These are phyloP conservation scores for Eidolon dupreanum DNA, from an alignment of 2,797 vertebrate genomes.

Conservation along the genomic window DNA sequence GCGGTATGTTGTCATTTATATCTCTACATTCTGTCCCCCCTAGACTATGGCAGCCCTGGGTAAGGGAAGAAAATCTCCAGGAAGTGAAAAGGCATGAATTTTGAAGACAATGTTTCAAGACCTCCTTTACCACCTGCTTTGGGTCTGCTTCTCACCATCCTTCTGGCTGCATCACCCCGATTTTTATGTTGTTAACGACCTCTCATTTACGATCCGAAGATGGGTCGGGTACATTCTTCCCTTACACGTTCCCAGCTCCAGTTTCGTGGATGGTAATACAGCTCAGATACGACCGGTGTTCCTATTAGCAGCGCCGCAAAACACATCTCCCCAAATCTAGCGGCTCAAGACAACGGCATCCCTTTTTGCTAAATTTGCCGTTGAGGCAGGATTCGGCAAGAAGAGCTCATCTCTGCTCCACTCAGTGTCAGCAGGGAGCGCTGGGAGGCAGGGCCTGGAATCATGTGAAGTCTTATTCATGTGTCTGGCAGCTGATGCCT, in stretches of 20 bases:
- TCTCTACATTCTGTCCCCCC: background rate
- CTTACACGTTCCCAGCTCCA: background rate
- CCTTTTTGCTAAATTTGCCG: background rate
- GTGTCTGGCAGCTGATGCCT: too few species aligned
- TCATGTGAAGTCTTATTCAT: too few species aligned
- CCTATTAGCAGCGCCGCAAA: background rate
- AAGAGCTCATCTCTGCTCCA: background rate
- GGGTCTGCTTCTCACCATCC: accelerated
- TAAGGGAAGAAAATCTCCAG: background rate
- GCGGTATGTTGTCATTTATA: background rate
- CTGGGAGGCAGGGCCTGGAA: background rate
- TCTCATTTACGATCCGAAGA: background rate
- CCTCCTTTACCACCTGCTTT: background rate
- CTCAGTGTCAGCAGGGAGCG: background rate
- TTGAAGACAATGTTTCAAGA: background rate
- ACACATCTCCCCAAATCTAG: background rate
- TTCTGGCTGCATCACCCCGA: background rate
- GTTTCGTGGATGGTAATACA: background rate
- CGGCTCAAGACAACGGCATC: background rate
- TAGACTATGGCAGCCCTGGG: background rate
- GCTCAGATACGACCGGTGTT: background rate
- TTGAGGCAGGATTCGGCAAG: accelerated
- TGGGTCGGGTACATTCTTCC: background rate
- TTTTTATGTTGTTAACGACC: background rate
- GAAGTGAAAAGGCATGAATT: background rate